Evolutionary conservation across 2,888 invertebrate genomes (phyloP), one percentile per base, ranked within the genome.

Genomic region (Dryadula phaetusa): DNA sequence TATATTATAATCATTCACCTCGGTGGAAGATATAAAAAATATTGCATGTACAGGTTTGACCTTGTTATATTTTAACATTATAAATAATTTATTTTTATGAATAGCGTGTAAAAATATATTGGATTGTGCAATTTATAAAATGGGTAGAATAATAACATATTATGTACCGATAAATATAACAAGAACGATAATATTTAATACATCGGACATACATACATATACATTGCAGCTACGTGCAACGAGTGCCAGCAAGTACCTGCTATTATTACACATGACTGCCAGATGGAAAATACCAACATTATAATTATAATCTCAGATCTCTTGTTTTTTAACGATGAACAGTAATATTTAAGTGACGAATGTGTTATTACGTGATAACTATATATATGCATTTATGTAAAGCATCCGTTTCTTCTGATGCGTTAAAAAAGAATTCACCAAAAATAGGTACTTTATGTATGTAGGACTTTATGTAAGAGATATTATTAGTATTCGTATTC

Each of bases 241-340:
- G 4, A 16, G 16, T 28, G n/a, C n/a, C n/a, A n/a, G n/a, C n/a
- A n/a, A n/a, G n/a, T n/a, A n/a, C 52, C 16, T 52, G 28, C 16
- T 52, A 32, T 47, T 25, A 52, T 52, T 52, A 32, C 10, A 28
- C 16, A 52, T 52, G 52, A 52, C 49, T 32, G 28, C 18, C 10
- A 52, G 10, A 12, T 52, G 52, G 52, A 52, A 52, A 52, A 52
- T 52, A 16, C 25, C 52, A 52, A 2, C 16, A 52, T 32, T 10
- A 52, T 52, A 52, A 52, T 52, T 28, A 32, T 16, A 32, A 8
- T 25, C 28, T 28, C 28, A 32, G 16, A 10, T 52, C 52, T 32
- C 52, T 32, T 12, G 52, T 28, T 3, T 32, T 32, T 18, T 52
- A 16, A 52, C 2, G 28, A 52, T 16, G 28, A 7, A 52, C 28